Evolutionary conservation across 2,888 invertebrate species (phyloP).

Genomic region (Scaptomyza reducta): DNA sequence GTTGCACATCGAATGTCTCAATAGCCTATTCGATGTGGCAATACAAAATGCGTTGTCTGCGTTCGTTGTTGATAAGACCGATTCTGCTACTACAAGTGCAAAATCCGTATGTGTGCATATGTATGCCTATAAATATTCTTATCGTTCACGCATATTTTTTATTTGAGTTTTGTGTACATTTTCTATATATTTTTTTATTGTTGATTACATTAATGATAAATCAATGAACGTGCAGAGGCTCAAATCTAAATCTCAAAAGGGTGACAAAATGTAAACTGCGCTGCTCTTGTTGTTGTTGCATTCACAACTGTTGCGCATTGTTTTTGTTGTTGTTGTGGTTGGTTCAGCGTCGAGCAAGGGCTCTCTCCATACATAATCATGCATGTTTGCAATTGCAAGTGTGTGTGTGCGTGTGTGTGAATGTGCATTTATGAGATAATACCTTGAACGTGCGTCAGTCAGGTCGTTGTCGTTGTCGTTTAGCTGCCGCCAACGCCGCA

Average conservation of each 20-base stretch:
- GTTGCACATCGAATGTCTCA: constrained; percentile 65
- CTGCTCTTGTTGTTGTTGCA: constrained; percentile 42
- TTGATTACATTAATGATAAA: constrained; percentile 41
- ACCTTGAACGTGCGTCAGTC: constrained; percentile 79
- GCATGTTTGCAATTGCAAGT: constrained; percentile 9
- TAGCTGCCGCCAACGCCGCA: constrained; percentile 65
- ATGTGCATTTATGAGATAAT: constrained; percentile 71
- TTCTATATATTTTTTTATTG: constrained; percentile 13
- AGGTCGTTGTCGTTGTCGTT: constrained; percentile 75
- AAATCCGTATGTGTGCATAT: neutral
- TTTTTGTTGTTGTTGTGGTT: constrained; percentile 47
- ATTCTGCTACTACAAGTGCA: constrained; percentile 4
- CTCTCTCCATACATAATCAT: constrained; percentile 36
- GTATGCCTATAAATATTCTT: constrained; percentile 13
- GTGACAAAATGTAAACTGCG: constrained; percentile 41
- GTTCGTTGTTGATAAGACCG: constrained; percentile 48
- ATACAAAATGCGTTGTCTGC: constrained; percentile 49
- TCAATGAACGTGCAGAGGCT: constrained; percentile 37
- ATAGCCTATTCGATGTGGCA: constrained; percentile 54
- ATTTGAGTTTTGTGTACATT: constrained; percentile 15
- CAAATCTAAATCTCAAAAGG: constrained; percentile 34
- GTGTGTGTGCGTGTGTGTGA: constrained; percentile 21
- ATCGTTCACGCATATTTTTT: constrained; percentile 38
- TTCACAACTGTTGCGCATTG: constrained; percentile 66
- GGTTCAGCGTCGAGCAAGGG: constrained; percentile 50